A percentile compares a stretch with the other conserved stretches of the same genome.
phyloP scores from a whole-genome alignment of 2,113 vertebrate species.

The Varanus komodoensis region DNA sequence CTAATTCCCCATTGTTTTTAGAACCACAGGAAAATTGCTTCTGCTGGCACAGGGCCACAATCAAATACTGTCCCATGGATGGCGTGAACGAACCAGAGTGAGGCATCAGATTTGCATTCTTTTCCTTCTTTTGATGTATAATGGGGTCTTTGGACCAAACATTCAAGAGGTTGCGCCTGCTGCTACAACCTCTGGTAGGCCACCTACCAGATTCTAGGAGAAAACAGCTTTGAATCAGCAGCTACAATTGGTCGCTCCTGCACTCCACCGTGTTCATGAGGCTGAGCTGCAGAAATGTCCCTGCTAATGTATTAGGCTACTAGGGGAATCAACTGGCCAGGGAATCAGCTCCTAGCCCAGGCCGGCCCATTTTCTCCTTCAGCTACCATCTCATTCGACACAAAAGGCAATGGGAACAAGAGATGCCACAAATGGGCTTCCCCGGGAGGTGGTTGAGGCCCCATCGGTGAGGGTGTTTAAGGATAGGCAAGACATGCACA shows the following conservation, averaged over 20 bases:
- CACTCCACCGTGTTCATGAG: not conserved
- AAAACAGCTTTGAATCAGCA: not conserved
- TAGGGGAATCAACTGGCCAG: not conserved
- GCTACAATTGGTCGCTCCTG: not conserved
- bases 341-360: not conserved
- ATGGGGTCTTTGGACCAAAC: not conserved
- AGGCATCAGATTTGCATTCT: not conserved
- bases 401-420: not conserved
- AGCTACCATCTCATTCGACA: not conserved
- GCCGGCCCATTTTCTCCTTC: not conserved
- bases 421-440: not conserved
- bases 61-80: not conserved
- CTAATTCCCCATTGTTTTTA: too few relatives aligned
- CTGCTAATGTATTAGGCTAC: not conserved
- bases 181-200: not conserved
- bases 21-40: too few relatives aligned
- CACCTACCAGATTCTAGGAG: not conserved
- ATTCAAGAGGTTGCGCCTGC: not conserved
- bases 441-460: too few relatives aligned
- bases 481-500: too few relatives aligned
- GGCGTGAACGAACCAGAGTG: not conserved
- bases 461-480: too few relatives aligned
- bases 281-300: not conserved
- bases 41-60: too few relatives aligned
- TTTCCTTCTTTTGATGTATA: not conserved